These are phyloP conservation scores for Entomyzon cyanotis DNA, from an alignment of 2,113 vertebrate species.

Conservation along the genomic window DNA sequence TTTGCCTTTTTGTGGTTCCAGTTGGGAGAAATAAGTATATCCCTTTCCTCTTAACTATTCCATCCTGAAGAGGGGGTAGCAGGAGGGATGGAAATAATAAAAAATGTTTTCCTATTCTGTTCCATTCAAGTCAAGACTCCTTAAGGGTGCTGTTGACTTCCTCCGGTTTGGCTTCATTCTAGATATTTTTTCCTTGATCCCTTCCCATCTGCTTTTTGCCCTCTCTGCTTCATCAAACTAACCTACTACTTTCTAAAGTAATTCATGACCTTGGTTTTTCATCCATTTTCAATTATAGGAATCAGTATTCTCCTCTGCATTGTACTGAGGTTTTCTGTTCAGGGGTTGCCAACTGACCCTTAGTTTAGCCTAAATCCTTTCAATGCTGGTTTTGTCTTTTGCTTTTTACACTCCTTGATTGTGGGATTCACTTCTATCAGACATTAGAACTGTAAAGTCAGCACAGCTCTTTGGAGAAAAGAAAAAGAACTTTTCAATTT, in stretches of 20 bases:
- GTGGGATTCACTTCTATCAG: constrained; percentile 25
- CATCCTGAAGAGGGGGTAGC: background rate
- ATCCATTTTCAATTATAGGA: constrained; percentile 26
- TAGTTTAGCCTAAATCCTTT: constrained; percentile 3
- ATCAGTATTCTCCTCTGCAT: background rate
- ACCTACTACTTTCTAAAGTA: background rate
- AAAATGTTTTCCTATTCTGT: background rate
- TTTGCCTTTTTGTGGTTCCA: background rate
- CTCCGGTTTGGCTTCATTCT: background rate
- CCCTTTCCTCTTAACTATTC: background rate
- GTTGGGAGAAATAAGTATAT: background rate
- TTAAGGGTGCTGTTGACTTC: background rate
- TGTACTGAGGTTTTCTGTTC: background rate
- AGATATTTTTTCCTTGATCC: background rate
- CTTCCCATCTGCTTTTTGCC: constrained; percentile 2
- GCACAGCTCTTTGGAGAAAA: background rate
- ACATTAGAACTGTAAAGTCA: constrained; percentile 17
- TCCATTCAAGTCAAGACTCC: background rate
- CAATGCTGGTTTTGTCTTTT: background rate
- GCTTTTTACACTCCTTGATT: background rate
- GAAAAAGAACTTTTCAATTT: background rate
- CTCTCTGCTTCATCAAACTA: background rate
- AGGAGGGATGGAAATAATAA: background rate
- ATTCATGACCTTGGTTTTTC: background rate
- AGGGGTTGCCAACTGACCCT: background rate